Base-by-base conservation (phyloP, 92 coral and sea anemone genomes). In the Umimayanthus kanabou region DNA sequence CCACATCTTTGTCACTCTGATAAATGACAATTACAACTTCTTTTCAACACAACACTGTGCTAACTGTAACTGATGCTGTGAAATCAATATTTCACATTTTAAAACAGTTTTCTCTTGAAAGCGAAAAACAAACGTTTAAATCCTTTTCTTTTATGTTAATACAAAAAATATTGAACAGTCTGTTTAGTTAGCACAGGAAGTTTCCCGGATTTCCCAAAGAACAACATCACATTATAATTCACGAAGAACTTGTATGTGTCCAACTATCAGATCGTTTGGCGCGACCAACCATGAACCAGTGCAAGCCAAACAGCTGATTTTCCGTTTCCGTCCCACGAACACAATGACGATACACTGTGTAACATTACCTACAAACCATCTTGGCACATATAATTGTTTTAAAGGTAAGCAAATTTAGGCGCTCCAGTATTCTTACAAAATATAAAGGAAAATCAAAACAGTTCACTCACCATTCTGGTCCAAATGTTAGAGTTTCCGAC, bases 401-500 rank as follows among this genome's bases (percentile, higher is more conserved):
- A 69, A 26, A 47, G 40, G 5, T 26, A n/a, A 11, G 9, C 14
- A 39, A 43, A 79, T 15, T 57, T 15, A 57, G 23, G 20, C 10
- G 23, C 64, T 45, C 26, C 14, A 33, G 33, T 39, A 18, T 82
- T 53, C 15, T 15, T 65, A 23, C 73, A 80, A 49, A 69, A 42
- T 25, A 25, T 47, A 33, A 67, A 22, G 64, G 65, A 45, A 82
- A 69, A 81, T 73, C 71, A 83, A 53, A 47, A 49, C 57, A 75
- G 23, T 71, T 55, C 57, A 88, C 99, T 93, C 79, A 97, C 99
- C 99, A 97, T 76, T 97, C 98, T n/a, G 99, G 99, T 87, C 99
- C 99, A 93, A 97, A 97, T 25, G 98, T 95, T 79, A 97, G 90
- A 40, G 99, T 93, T 92, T 97, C 99, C 91, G 99, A 97, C 99